Evolutionary conservation across 2,113 vertebrate genomes (phyloP), one percentile per base, ranked within the genome.

Genomic region (Melospiza melodia): DNA sequence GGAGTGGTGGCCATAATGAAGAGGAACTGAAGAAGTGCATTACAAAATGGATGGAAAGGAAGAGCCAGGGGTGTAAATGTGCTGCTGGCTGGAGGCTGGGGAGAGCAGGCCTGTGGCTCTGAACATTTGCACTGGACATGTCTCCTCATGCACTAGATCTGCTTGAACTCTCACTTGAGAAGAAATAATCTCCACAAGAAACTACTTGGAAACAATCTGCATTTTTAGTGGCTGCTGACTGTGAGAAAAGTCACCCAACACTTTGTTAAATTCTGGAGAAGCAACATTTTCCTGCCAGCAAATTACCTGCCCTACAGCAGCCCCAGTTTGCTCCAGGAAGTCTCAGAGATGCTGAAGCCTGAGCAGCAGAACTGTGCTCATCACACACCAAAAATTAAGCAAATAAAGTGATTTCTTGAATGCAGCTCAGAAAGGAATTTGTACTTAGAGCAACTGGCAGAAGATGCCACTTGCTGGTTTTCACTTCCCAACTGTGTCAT

Each of bases 241-340:
- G 3, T 43, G 58, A 23, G 48, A 20, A 62, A 69, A 65, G 4
- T 44, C 28, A 52, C 67, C 14, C 23, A 28, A 1, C 25, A 54
- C 7, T 62, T 74, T 52, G 24, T 76, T 49, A 11, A 22, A 19
- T 69, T 73, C 3, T 9, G 24, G 27, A 87, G 69, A 46, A 54
- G 48, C 4, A 8, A 6, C 5, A 1, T 58, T 74, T 37, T 23
- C 5, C 37, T 86, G 33, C 49, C 44, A 30, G 58, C 21, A 19
- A 28, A 21, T 4, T 4, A 0, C 2, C 9, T 73, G 8, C 17
- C 30, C 2, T 33, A 6, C 33, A 24, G 0, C 72, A 65, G 85
- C 39, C 44, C 43, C 30, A 8, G 11, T 6, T 78, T 59, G 49
- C 31, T 83, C 35, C 17, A 2, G 15, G 65, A 43, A n/a, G 8